Evolutionary conservation across 2,797 vertebrate species (phyloP).

Genomic region (Cossypha heuglini): DNA sequence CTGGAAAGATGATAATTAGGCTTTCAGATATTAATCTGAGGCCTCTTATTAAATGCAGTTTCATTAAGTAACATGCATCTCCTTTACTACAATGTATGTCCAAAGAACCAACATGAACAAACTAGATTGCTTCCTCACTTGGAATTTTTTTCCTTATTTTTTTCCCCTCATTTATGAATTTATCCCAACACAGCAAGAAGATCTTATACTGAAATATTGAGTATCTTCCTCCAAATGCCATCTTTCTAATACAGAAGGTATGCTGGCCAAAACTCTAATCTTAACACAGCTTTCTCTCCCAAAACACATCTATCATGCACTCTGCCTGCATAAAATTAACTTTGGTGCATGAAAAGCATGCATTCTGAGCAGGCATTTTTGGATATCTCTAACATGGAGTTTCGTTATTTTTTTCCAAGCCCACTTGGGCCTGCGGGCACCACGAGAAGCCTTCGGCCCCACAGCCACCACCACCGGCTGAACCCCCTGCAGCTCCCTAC

Average conservation of each 20-base stretch:
- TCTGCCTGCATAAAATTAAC: not conserved
- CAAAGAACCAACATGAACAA: not conserved
- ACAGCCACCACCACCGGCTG: not conserved
- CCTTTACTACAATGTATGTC: not conserved
- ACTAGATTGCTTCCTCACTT: not conserved
- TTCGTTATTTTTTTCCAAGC: not conserved
- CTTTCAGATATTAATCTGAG: not conserved
- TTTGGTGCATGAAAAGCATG: not conserved
- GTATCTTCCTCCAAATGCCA: not conserved
- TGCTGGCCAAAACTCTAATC: not conserved
- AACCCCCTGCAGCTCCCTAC: not conserved
- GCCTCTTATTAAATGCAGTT: not conserved
- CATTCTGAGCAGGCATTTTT: not conserved
- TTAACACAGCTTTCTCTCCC: not conserved
- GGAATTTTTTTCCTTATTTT: not conserved
- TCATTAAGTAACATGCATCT: not conserved
- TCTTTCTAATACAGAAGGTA: not conserved
- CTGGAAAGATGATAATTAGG: not conserved
- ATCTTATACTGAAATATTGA: not conserved
- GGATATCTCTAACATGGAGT: rapidly evolving
- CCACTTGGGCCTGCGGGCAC: not conserved
- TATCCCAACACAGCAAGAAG: not conserved
- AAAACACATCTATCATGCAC: not conserved
- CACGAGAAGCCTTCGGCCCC: not conserved
- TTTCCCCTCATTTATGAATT: rapidly evolving